Evolutionary conservation across 2,797 vertebrate genomes (phyloP).

Genomic region (Gallinago nigripennis): DNA sequence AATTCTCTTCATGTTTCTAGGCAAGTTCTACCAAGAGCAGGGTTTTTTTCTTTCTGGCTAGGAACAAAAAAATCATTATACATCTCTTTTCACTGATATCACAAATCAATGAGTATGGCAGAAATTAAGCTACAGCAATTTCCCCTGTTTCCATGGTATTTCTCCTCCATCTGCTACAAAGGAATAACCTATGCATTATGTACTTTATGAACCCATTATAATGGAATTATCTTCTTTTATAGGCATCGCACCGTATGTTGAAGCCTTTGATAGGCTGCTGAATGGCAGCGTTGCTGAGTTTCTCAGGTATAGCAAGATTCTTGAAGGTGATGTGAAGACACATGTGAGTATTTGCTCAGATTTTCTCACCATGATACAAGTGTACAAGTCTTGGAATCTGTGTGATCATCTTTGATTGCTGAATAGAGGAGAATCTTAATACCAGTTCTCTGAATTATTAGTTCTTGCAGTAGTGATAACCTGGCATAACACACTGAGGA

Average conservation of each 20-base stretch:
- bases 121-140: not conserved
- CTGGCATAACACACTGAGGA: not conserved
- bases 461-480: not conserved
- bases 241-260: conserved; percentile 85
- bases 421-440: not conserved
- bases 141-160: not conserved
- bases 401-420: not conserved
- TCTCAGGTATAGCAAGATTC: conserved; percentile 85
- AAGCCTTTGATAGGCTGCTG: conserved; percentile 89
- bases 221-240: conserved; percentile 26
- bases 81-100: not conserved
- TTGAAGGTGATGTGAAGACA: conserved; percentile 90
- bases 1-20: not conserved
- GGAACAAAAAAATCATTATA: not conserved
- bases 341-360: conserved; percentile 85
- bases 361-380: not conserved
- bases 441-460: not conserved
- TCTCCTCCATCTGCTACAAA: not conserved
- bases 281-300: conserved; percentile 87
- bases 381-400: not conserved
- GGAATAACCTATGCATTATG: not conserved
- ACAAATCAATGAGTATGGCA: not conserved
- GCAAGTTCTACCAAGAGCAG: not conserved
- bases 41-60: not conserved
- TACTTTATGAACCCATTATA: not conserved